Conservation (phyloP, 2,888 invertebrate species). For the Trypoxylon attenuatum region DNA sequence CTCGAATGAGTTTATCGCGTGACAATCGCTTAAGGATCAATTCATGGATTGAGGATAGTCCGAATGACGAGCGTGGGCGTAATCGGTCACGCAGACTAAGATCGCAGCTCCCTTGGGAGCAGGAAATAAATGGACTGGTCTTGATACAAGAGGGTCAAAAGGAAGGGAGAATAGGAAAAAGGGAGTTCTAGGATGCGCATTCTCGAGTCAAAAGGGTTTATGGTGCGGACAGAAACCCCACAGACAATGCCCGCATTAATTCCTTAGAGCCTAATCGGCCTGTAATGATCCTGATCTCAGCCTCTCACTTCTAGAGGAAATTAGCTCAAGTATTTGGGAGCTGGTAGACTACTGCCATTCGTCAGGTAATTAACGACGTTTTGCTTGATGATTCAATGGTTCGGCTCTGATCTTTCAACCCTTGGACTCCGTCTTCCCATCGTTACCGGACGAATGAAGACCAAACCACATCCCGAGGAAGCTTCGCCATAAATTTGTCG, state of each 20-base stretch:
- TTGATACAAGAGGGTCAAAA: constrained; percentile 45
- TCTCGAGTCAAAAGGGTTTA: constrained; percentile 65
- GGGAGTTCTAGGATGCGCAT: constrained; percentile 39
- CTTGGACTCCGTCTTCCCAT: constrained; percentile 4
- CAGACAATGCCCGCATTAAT: constrained; percentile 69
- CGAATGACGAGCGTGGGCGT: constrained; percentile 39
- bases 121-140: constrained; percentile 51
- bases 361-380: constrained; percentile 55
- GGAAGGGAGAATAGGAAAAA: constrained; percentile 36
- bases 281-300: constrained; percentile 58
- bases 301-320: constrained; percentile 35
- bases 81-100: constrained; percentile 51
- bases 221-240: constrained; percentile 64
- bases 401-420: constrained; percentile 16
- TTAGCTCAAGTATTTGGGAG: constrained; percentile 49
- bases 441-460: neutral
- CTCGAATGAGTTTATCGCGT: constrained; percentile 28
- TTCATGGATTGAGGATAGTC: constrained; percentile 36
- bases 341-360: constrained; percentile 40
- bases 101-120: constrained; percentile 42
- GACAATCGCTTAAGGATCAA: constrained; percentile 44
- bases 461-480: neutral
- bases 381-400: constrained; percentile 48
- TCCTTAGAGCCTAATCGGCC: constrained; percentile 63
- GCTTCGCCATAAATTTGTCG: neutral